phyloP scores from a whole-genome alignment of 1,140 invertebrate species.

The Drosophila micromelanica region DNA sequence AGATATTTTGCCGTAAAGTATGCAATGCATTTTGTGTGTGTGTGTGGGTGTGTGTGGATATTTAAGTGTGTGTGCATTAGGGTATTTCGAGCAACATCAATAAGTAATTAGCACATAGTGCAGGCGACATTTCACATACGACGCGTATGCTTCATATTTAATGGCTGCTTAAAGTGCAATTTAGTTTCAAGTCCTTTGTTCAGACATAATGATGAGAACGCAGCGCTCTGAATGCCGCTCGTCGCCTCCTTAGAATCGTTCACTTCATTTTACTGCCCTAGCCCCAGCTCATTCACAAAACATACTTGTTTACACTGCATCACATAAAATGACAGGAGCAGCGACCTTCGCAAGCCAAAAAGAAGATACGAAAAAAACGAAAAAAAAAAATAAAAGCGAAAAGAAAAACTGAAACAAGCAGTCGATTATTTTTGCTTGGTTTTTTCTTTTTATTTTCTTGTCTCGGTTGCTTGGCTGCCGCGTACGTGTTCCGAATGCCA shows the following conservation, averaged over 20 bases:
- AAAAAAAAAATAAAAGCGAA: not conserved
- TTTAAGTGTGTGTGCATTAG: slow-evolving; percentile 5
- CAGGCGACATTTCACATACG: slow-evolving; percentile 37
- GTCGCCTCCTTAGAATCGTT: not conserved
- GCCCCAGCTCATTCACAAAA: slow-evolving; percentile 23
- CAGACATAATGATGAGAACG: slow-evolving; percentile 34
- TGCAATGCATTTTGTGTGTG: slow-evolving; percentile 28
- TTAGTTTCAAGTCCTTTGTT: slow-evolving; percentile 52
- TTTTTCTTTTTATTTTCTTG: slow-evolving; percentile 8
- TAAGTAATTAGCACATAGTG: slow-evolving; percentile 51
- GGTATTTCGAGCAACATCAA: slow-evolving; percentile 44
- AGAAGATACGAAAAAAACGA: not conserved
- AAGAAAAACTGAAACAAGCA: slow-evolving; percentile 19
- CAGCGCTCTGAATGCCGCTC: slow-evolving; percentile 6
- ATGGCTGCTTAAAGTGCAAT: slow-evolving; percentile 56
- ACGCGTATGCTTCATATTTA: slow-evolving; percentile 41
- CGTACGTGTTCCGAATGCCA: slow-evolving; percentile 36
- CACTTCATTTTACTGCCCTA: not conserved
- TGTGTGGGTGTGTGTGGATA: not conserved
- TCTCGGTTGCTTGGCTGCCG: slow-evolving; percentile 22
- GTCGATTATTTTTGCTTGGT: slow-evolving; percentile 48
- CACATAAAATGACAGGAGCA: slow-evolving; percentile 52
- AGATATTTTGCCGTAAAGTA: slow-evolving; percentile 34
- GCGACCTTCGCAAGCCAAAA: slow-evolving; percentile 39
- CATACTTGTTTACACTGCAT: slow-evolving; percentile 47